These are phyloP conservation scores for Drosophila sordidula DNA, from an alignment of 2,888 invertebrate genomes.

Conservation along the genomic window DNA sequence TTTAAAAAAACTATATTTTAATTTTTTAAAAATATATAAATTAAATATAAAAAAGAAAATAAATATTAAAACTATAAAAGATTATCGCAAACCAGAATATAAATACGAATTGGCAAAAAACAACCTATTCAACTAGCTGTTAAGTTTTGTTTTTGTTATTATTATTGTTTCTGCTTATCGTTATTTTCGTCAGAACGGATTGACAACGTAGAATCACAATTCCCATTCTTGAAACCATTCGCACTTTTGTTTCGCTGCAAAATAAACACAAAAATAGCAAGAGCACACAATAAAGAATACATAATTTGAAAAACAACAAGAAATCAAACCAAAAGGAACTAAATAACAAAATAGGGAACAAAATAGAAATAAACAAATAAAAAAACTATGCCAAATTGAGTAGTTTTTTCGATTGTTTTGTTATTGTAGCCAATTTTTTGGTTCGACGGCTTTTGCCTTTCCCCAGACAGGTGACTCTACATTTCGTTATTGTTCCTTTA, in stretches of 20 bases:
- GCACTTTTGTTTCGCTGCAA: slow-evolving; percentile 49
- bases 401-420: slow-evolving; percentile 30
- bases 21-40: not conserved
- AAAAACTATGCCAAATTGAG: slow-evolving; percentile 47
- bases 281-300: slow-evolving; percentile 12
- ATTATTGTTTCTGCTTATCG: slow-evolving; percentile 32
- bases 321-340: slow-evolving; percentile 9
- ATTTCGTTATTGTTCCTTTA: slow-evolving; percentile 27
- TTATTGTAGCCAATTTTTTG: slow-evolving; percentile 23
- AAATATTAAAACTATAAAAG: slow-evolving; percentile 15
- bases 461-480: slow-evolving; percentile 43
- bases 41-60: no score
- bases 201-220: no score
- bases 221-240: slow-evolving; percentile 30
- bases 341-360: slow-evolving; percentile 26
- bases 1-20: not conserved
- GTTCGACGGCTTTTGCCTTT: slow-evolving; percentile 23
- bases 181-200: slow-evolving; percentile 8
- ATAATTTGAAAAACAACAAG: slow-evolving; percentile 13
- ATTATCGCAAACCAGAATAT: slow-evolving; percentile 7
- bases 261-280: slow-evolving; percentile 27
- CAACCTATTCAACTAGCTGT: slow-evolving; percentile 13
- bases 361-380: slow-evolving; percentile 15
- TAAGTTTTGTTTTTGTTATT: slow-evolving; percentile 14
- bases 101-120: slow-evolving; percentile 10